phyloP scores from a whole-genome alignment of 2,113 vertebrate species.

The Desmodus rotundus region DNA sequence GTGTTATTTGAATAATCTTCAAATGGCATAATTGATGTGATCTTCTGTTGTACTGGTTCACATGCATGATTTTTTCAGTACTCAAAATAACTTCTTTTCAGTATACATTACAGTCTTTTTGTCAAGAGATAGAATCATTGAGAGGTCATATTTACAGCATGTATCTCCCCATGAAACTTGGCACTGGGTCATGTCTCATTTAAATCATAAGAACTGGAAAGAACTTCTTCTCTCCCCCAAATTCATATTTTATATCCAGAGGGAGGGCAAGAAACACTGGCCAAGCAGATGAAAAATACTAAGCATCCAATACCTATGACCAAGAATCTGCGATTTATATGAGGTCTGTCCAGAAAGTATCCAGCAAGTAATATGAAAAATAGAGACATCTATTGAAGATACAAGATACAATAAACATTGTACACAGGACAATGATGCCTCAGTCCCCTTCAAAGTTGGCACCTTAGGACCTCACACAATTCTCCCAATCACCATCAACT shows the following conservation, averaged over 20 bases:
- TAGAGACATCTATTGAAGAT: no score
- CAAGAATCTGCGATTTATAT: background rate
- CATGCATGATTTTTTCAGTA: background rate
- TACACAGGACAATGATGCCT: no score
- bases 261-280: background rate
- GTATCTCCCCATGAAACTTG: background rate
- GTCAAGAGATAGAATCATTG: background rate
- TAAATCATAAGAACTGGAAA: background rate
- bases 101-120: background rate
- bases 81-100: background rate
- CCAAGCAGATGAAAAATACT: background rate
- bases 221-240: background rate
- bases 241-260: background rate
- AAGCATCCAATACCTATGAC: background rate
- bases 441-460: no score
- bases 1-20: background rate
- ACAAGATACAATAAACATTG: no score
- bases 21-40: background rate
- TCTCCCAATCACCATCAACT: no score
- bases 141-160: background rate
- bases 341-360: no score
- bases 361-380: no score
- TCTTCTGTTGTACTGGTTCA: background rate
- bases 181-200: background rate
- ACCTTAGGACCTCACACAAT: no score